Conservation (phyloP, 2,797 vertebrate genomes). For the Hybognathus amarus region DNA sequence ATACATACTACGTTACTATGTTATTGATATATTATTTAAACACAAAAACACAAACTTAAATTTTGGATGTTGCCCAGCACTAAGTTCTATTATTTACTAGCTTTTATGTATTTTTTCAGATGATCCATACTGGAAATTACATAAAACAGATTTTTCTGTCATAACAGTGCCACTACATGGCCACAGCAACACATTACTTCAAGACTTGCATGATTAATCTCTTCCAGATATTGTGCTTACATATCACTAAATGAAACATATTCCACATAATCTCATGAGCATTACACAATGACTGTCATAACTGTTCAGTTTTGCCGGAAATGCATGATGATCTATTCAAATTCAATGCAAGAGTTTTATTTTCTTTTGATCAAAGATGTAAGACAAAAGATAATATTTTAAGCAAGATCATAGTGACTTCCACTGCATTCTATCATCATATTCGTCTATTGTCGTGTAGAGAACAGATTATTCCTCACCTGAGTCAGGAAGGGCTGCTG, state of each 20-base stretch:
- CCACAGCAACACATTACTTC: neutral
- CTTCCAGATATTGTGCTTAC: neutral
- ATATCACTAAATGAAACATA: neutral
- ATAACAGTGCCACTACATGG: constrained; percentile 38
- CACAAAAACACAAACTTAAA: too few species aligned
- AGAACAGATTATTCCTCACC: constrained; percentile 31
- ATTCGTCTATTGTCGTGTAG: neutral
- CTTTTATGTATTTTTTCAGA: neutral
- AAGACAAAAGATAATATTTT: too few species aligned
- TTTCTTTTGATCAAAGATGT: neutral
- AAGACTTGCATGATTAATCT: neutral
- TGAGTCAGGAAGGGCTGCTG: constrained; percentile 12
- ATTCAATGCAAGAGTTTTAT: neutral
- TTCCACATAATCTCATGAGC: neutral
- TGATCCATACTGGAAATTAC: neutral
- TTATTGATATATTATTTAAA: too few species aligned
- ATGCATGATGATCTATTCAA: neutral
- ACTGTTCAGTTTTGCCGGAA: neutral
- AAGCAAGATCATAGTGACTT: neutral
- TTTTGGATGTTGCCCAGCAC: too few species aligned
- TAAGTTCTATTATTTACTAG: neutral
- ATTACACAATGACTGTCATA: neutral
- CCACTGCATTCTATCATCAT: neutral
- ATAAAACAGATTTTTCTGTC: neutral
- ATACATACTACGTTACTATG: too few species aligned